Evolutionary conservation across 2,888 invertebrate genomes (phyloP), one percentile per base, ranked within the genome.

Genomic region (Orthonevra nobilis): DNA sequence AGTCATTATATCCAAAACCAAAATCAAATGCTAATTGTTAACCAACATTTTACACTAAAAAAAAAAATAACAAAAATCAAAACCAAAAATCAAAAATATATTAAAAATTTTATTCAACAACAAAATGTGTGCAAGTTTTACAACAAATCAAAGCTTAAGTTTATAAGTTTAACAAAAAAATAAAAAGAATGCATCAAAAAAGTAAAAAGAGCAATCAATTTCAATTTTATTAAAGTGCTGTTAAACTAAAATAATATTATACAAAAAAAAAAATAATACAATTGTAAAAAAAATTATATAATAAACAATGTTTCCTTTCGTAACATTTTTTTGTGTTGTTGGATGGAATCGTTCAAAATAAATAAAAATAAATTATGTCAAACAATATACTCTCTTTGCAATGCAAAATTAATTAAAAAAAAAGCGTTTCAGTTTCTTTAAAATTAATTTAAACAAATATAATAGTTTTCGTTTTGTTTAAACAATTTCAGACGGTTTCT

Each of bases 401-500:
- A 69, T 20, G 26, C 52, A 19, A 40, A 38, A n/a, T 46, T 46
- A 60, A 30, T 32, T 19, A 50, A 19, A 56, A 38, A 14, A 10
- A 32, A 46, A 28, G 30, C 30, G n/a, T n/a, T n/a, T n/a, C n/a
- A n/a, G n/a, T n/a, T n/a, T n/a, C n/a, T n/a, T n/a, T n/a, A n/a
- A n/a, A 38, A 9, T n/a, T 36, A 10, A 15, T 20, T 58, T 9
- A 20, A 28, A 28, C 9, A 17, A 28, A 36, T 2, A 15, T 10
- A n/a, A 17, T 15, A 3, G 9, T 28, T 44, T 23, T 12, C 23
- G 12, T 23, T 26, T 38, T 38, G n/a, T 46, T 72, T 61, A 73
- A 61, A 79, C 61, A 61, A 61, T 61, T 66, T 79, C 73, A 81
- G 86, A 84, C 73, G 84, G 82, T 82, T 83, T 85, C 77, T 86